Evolutionary conservation across 2,888 invertebrate species (phyloP).

Genomic region (Blera fallax): DNA sequence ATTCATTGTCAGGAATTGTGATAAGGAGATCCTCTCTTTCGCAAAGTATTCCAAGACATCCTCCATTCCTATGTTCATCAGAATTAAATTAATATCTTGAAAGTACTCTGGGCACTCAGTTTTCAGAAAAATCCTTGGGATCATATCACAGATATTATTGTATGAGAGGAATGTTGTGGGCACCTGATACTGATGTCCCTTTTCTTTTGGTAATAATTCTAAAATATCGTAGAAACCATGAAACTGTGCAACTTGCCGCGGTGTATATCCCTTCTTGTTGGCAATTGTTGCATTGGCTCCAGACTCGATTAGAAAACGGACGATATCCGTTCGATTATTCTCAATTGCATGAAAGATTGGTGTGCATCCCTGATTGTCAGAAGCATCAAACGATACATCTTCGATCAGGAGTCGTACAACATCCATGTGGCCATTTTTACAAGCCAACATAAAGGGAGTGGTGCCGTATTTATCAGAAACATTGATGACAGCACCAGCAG

Average conservation of each 20-base stretch:
- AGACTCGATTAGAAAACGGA: conserved; percentile 77
- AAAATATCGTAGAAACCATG: conserved; percentile 79
- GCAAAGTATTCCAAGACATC: conserved; percentile 77
- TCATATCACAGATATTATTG: conserved; percentile 78
- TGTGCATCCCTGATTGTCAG: conserved; percentile 79
- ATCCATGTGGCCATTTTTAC: conserved; percentile 76
- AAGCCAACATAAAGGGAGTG: conserved; percentile 80
- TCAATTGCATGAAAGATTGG: conserved; percentile 81
- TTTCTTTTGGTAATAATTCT: conserved; percentile 77
- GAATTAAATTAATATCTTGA: conserved; percentile 78
- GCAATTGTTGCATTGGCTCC: conserved; percentile 77
- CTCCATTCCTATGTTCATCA: conserved; percentile 76
- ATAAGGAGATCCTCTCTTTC: conserved; percentile 76
- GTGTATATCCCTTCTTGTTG: conserved; percentile 79
- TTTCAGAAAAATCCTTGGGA: conserved; percentile 80
- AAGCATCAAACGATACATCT: conserved; percentile 78
- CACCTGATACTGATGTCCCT: conserved; percentile 74
- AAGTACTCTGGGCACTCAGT: conserved; percentile 80
- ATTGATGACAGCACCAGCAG: conserved; percentile 78
- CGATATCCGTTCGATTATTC: conserved; percentile 78
- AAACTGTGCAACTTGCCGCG: conserved; percentile 78
- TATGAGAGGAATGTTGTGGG: conserved; percentile 78
- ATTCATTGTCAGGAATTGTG: conserved; percentile 78
- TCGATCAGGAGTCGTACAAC: conserved; percentile 77
- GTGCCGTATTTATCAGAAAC: conserved; percentile 79